A percentile compares a stretch with the other conserved stretches of the same genome.
phyloP scores from a whole-genome alignment of 2,797 vertebrate genomes.

The Protosalanx chinensis region DNA sequence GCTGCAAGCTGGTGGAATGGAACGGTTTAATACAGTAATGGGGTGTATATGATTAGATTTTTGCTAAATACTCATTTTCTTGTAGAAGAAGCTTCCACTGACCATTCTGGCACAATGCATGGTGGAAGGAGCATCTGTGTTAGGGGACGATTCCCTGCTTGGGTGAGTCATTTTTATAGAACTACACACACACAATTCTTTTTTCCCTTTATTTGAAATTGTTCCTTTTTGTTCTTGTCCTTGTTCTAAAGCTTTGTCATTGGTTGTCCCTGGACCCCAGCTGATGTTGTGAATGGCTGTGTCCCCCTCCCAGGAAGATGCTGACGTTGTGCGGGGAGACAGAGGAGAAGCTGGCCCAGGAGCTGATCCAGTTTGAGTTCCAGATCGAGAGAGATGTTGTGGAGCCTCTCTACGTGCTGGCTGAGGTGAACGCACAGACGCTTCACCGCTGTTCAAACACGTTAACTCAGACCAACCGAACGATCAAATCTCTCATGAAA shows the following conservation, averaged over 20 bases:
- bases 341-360: constrained; percentile 90
- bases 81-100: constrained; percentile 93
- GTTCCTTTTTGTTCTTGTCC: constrained; percentile 31
- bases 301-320: constrained; percentile 84
- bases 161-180: constrained; percentile 76
- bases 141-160: constrained; percentile 93
- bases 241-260: constrained; percentile 28
- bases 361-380: constrained; percentile 91
- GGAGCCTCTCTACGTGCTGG: constrained; percentile 87
- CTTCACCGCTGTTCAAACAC: background rate
- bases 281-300: constrained; percentile 27
- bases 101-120: constrained; percentile 92
- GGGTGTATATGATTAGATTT: background rate
- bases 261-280: background rate
- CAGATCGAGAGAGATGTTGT: constrained; percentile 94
- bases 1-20: background rate
- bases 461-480: background rate
- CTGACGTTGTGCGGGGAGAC: constrained; percentile 90
- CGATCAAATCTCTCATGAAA: background rate
- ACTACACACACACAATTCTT: constrained; percentile 18
- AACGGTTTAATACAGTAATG: background rate
- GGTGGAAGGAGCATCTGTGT: constrained; percentile 88
- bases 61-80: background rate
- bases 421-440: constrained; percentile 77
- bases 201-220: constrained; percentile 27